Evolutionary conservation across 2,797 vertebrate genomes (phyloP), one percentile per base, ranked within the genome.

Genomic region (Syngnathus rostellatus): DNA sequence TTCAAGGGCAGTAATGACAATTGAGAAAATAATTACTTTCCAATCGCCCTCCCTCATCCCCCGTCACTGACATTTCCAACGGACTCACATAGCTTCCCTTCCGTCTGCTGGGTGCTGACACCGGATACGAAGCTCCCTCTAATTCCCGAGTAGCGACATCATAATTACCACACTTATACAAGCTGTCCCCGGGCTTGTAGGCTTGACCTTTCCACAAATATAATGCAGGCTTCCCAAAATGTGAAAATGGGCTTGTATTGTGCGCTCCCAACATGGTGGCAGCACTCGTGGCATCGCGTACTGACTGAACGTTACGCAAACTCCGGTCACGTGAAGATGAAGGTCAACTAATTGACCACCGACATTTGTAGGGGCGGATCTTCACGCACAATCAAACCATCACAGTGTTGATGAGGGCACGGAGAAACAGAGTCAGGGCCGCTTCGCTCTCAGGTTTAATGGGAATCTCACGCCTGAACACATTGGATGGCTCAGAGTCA

Each of bases 391-490:
- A 41, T 64, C 51, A 10, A 31, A 48, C 58, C 58, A 64, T 50
- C 65, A 68, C 40, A 65, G 53, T 63, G 63, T 59, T 61, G 64
- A 62, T 60, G 39, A 68, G 65, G 57, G 71, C 67, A 72, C 72
- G 73, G 64, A 71, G 72, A 79, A 79, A 77, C 67, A 77, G 61
- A 78, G 68, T 73, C 60, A 72, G 53, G 68, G 66, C 75, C 8
- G 72, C 72, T 74, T 75, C 68, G 72, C 72, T 78, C 74, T 74
- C 73, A 71, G 68, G 64, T 64, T 77, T 89, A 86, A 89, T 89
- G 81, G 88, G 80, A 87, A 87, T 89, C 70, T 75, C 72, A 82
- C 74, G 85, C 83, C 76, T 86, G 77, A 85, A 72, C 77, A 83
- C 76, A 40, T 73, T 71, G 70, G 70, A 68, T 65, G 50, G 76